Percentiles rank a stretch among this genome's conserved stretches.
These are phyloP conservation scores for Cephalopholis sonnerati DNA, from an alignment of 2,113 vertebrate species.

Conservation along the genomic window DNA sequence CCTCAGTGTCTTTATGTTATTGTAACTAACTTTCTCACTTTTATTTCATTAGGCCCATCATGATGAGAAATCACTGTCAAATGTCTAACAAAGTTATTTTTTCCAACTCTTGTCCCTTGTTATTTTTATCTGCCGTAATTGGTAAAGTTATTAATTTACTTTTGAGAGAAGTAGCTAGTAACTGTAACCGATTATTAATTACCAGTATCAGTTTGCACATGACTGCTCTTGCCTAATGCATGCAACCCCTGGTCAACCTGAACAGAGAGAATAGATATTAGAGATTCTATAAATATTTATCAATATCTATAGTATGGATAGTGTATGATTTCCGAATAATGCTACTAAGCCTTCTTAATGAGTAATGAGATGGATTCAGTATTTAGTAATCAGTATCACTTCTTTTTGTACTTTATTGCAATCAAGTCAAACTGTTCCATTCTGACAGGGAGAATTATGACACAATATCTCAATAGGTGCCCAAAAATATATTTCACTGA, in stretches of 20 bases:
- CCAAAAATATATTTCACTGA: constrained; percentile 66
- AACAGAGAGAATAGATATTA: background rate
- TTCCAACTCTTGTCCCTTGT: no score
- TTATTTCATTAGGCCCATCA: no score
- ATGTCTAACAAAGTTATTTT: no score
- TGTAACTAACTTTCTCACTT: no score
- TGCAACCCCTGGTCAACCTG: no score
- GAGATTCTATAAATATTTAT: background rate
- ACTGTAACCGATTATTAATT: background rate
- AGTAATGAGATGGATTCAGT: background rate
- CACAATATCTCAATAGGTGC: constrained; percentile 59
- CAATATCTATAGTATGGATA: background rate
- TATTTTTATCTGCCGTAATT: no score
- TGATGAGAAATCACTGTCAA: no score
- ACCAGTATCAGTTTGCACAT: no score
- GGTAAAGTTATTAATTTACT: no score
- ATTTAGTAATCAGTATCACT: background rate
- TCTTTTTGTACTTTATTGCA: constrained; percentile 60
- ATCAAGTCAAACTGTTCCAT: constrained; percentile 49
- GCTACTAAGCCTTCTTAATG: background rate
- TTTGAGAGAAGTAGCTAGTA: no score
- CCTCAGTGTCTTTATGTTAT: no score
- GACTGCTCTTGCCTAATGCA: background rate
- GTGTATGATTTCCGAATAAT: background rate
- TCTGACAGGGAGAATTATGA: constrained; percentile 49